Percentiles rank a stretch among this genome's conserved stretches.
These are phyloP conservation scores for Dromiciops gliroides DNA, from an alignment of 2,113 vertebrate species.

Conservation along the genomic window DNA sequence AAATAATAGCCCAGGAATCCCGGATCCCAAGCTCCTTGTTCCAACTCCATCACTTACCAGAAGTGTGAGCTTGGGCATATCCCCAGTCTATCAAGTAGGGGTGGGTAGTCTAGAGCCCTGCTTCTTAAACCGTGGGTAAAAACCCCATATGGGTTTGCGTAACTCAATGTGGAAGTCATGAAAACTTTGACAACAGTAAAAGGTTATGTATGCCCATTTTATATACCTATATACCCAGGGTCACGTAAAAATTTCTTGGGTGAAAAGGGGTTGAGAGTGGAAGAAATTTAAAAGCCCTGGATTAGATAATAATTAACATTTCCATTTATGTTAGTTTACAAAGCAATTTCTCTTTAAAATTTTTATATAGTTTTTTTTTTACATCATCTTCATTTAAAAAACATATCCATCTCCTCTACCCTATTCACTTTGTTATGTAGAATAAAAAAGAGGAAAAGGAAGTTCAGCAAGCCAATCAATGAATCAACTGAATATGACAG, in stretches of 20 bases:
- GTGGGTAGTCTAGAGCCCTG: too few species aligned
- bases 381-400: neutral
- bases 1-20: neutral
- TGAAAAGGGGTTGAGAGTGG: too few species aligned
- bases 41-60: neutral
- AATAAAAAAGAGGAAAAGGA: neutral
- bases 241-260: too few species aligned
- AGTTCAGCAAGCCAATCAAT: neutral
- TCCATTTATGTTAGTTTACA: neutral
- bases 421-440: neutral
- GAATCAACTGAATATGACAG: neutral
- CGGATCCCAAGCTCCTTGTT: neutral
- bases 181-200: too few species aligned
- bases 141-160: too few species aligned
- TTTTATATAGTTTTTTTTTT: neutral
- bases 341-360: neutral
- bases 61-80: neutral
- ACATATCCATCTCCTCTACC: neutral
- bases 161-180: too few species aligned
- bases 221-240: too few species aligned
- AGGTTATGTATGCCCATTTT: too few species aligned
- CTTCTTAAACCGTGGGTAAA: too few species aligned
- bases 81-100: neutral
- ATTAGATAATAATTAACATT: neutral
- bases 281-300: too few species aligned